These are phyloP conservation scores for Neoscelio sp. DNA, from an alignment of 2,888 invertebrate genomes.

Conservation along the genomic window DNA sequence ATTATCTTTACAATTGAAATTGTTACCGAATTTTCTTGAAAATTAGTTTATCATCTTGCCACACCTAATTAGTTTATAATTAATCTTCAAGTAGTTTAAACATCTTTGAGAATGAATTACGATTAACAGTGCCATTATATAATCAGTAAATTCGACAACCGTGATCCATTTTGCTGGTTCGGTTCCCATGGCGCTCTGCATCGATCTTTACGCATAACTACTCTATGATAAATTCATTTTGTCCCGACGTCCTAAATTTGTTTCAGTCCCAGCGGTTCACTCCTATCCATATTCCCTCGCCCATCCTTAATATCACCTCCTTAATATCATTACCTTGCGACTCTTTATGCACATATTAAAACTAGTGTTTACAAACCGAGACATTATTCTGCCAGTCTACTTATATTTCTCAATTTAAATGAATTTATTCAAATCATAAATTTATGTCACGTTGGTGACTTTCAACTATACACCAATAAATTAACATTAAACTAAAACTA, in stretches of 20 bases:
- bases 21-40: too few relatives aligned
- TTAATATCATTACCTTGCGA: slow-evolving; percentile 23
- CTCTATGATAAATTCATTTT: slow-evolving; percentile 73
- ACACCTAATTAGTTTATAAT: too few relatives aligned
- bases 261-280: slow-evolving; percentile 46
- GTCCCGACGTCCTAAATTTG: slow-evolving; percentile 58
- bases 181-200: slow-evolving; percentile 62
- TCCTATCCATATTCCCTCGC: slow-evolving; percentile 45
- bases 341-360: slow-evolving; percentile 22
- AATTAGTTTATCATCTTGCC: too few relatives aligned
- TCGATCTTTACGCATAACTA: slow-evolving; percentile 50
- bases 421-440: too few relatives aligned
- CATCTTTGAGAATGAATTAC: too few relatives aligned
- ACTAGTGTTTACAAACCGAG: background rate
- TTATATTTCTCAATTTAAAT: too few relatives aligned
- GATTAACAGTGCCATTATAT: slow-evolving; percentile 1
- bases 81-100: too few relatives aligned
- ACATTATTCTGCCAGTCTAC: slow-evolving; percentile 1
- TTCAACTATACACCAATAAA: too few relatives aligned
- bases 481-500: too few relatives aligned
- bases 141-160: slow-evolving; percentile 26
- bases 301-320: slow-evolving; percentile 36
- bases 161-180: slow-evolving; percentile 61
- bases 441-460: too few relatives aligned
- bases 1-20: too few relatives aligned